Conservation (phyloP, 92 coral and sea anemone species). For the Umimayanthus chanpuru region DNA sequence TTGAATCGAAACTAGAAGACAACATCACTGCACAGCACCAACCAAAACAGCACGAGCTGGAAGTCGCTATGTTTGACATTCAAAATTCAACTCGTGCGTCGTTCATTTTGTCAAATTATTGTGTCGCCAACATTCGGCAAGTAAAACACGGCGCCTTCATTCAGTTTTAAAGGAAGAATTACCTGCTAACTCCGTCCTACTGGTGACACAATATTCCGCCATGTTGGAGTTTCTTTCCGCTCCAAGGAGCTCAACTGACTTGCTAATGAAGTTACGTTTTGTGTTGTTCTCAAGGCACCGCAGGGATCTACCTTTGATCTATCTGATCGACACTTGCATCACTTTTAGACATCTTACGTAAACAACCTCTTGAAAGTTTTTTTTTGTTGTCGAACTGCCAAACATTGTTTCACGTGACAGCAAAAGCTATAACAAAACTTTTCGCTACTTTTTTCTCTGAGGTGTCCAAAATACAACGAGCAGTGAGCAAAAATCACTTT, state of each 20-base stretch:
- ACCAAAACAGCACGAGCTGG: background rate
- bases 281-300: conserved; percentile 23
- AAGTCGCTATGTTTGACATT: background rate
- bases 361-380: conserved; percentile 17
- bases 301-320: background rate
- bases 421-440: background rate
- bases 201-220: conserved; percentile 24
- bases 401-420: background rate
- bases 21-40: background rate
- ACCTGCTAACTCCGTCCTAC: background rate
- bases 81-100: background rate
- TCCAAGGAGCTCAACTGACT: conserved; percentile 23
- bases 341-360: conserved; percentile 6
- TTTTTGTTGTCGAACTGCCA: conserved; percentile 4
- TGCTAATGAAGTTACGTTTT: conserved; percentile 41
- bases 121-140: background rate
- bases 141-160: no score
- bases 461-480: background rate
- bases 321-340: conserved; percentile 25
- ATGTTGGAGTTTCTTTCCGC: conserved; percentile 29
- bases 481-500: background rate
- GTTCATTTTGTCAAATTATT: background rate
- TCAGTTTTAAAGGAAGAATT: background rate
- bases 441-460: background rate
- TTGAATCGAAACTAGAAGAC: background rate